Base-by-base conservation (phyloP, 2,797 vertebrate genomes). In the Myotis myotis region DNA sequence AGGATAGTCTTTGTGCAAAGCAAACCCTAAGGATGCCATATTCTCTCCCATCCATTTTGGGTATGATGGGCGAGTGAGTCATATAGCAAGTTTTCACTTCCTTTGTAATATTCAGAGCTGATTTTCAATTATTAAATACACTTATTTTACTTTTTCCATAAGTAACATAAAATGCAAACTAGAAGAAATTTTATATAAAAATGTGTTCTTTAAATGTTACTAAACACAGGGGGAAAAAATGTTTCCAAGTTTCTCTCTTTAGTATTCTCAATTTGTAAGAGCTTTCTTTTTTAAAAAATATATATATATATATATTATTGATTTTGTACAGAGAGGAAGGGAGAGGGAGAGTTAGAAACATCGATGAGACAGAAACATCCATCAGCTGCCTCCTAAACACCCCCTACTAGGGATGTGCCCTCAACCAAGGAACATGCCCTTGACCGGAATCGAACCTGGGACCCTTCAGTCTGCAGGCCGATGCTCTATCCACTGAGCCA, bases 111-210 rank as follows among this genome's bases (percentile, higher is more conserved):
- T 92, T 72, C 47, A 60, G 12, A 36, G 28, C 9, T 57, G 11
- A 86, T 88, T 64, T 55, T 41, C n/a, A 95, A 89, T 89, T 89
- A 62, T 38, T 78, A 53, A 89, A 85, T 20, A 74, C 78, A 89
- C 1, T 49, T 8, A 3, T 82, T 60, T 92, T 91, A 71, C 19
- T 82, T 92, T 41, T 47, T 5, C n/a, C 20, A 33, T 47, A 74
- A 62, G 3, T 30, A 30, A 87, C 15, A 30, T 49, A 3, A 36
- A 62, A 30, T 79, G 19, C 15, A 70, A 62, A 38, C 11, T 7
- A 70, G 25, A n/a, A 84, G 30, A 4, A 80, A 62, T 60, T 74
- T 79, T 64, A 75, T 81, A 47, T 72, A 23, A 80, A 88, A 90
- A 53, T 3, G 11, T 20, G 4, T 8, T 68, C 22, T 93, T 93